These are phyloP conservation scores for Acrocephalus scirpaceus DNA, from an alignment of 2,797 vertebrate genomes.

Conservation along the genomic window DNA sequence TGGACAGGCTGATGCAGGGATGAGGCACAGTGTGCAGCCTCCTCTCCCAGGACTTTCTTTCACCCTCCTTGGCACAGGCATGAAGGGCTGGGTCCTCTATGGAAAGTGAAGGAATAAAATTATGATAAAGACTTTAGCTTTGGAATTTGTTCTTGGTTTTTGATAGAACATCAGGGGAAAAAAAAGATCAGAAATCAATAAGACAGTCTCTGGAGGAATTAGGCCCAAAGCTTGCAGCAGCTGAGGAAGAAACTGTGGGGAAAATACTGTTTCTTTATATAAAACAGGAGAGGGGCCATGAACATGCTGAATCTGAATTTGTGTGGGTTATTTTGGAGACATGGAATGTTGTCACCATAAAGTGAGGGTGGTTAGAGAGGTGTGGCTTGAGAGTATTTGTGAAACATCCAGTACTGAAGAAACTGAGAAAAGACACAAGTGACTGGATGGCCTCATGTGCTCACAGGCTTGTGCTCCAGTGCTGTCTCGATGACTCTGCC, in stretches of 20 bases:
- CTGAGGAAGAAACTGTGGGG: background rate
- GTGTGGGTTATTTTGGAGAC: background rate
- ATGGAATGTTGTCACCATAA: background rate
- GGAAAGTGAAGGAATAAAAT: background rate
- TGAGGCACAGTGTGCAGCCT: fast-evolving
- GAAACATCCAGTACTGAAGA: background rate
- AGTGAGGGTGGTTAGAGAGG: background rate
- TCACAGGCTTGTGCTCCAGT: background rate
- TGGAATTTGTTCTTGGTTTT: background rate
- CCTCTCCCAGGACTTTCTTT: background rate
- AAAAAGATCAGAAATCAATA: background rate
- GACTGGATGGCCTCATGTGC: background rate
- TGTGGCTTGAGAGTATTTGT: background rate
- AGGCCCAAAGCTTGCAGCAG: background rate
- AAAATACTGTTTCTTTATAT: background rate
- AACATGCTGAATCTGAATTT: fast-evolving
- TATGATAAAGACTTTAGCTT: background rate
- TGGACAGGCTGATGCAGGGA: background rate
- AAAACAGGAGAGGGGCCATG: background rate
- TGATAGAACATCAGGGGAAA: background rate
- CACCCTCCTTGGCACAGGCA: background rate
- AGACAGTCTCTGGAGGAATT: background rate
- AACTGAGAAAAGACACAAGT: background rate
- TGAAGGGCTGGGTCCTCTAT: background rate
- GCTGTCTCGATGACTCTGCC: fast-evolving